phyloP scores from a whole-genome alignment of 2,797 vertebrate species.

The Ceryle rudis region DNA sequence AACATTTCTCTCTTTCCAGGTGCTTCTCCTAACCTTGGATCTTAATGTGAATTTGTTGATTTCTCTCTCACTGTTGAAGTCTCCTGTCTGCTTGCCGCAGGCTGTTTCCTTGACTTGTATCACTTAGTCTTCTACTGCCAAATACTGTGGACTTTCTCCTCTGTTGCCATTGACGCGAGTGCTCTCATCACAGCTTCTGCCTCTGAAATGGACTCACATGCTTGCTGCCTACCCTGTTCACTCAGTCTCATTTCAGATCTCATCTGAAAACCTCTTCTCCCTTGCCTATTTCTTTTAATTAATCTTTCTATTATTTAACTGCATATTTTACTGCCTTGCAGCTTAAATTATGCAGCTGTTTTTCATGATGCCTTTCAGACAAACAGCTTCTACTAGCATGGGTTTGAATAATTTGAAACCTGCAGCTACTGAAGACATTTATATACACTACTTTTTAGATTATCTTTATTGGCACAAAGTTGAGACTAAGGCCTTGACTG shows the following conservation, averaged over 20 bases:
- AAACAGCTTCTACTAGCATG: neutral
- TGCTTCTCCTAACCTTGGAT: neutral
- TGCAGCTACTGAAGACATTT: neutral
- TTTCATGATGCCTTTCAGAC: neutral
- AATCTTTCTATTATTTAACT: slow-evolving; percentile 31
- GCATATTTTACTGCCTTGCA: neutral
- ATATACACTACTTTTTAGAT: neutral
- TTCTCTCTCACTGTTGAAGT: neutral
- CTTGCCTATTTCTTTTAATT: slow-evolving; percentile 17
- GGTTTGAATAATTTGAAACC: neutral
- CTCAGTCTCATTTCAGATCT: neutral
- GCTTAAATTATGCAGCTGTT: neutral
- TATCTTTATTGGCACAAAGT: neutral
- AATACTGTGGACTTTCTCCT: neutral
- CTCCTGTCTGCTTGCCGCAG: neutral
- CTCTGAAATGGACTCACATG: neutral
- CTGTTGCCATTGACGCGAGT: neutral
- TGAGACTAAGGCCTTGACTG: neutral
- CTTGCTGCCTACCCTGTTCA: neutral
- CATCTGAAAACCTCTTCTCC: neutral
- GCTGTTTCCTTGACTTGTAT: neutral
- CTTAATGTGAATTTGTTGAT: neutral
- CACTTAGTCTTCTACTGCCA: neutral
- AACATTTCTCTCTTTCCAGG: neutral
- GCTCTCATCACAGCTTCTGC: neutral